Conservation (phyloP, 1,140 invertebrate species). For the Papilio xuthus region DNA sequence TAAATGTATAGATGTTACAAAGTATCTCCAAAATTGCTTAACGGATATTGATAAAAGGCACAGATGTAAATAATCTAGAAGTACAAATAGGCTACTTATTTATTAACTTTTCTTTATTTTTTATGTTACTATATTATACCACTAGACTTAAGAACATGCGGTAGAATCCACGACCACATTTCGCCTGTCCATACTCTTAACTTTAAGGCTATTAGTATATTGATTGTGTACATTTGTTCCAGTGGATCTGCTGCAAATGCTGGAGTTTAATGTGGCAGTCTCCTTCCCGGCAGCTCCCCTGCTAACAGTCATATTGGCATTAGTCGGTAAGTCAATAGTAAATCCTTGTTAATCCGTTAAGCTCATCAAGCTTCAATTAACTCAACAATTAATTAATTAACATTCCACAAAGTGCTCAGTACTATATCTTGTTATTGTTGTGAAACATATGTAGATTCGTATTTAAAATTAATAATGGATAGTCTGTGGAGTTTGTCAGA, state of each 20-base stretch:
- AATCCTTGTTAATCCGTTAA: not conserved
- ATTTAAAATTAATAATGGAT: not conserved
- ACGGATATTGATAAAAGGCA: too few species aligned
- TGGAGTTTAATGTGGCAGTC: constrained; percentile 96
- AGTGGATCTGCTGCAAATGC: constrained; percentile 98
- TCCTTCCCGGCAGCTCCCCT: constrained; percentile 97
- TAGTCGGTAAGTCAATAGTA: constrained; percentile 92
- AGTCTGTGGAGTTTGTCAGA: too few species aligned
- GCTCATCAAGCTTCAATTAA: not conserved
- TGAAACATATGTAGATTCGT: not conserved
- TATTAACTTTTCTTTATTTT: too few species aligned
- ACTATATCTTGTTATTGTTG: not conserved
- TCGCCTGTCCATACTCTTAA: not conserved
- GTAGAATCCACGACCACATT: too few species aligned
- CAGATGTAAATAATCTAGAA: too few species aligned
- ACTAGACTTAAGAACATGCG: too few species aligned
- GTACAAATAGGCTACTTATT: too few species aligned
- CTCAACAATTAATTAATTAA: not conserved
- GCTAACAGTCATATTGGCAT: constrained; percentile 97
- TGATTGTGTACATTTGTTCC: constrained; percentile 78
- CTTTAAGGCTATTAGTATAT: not conserved
- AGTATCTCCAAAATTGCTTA: too few species aligned
- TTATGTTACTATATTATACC: too few species aligned
- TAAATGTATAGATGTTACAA: too few species aligned
- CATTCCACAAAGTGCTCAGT: not conserved